Conservation (phyloP, 2,888 invertebrate species). For the Thalpophila matura region DNA sequence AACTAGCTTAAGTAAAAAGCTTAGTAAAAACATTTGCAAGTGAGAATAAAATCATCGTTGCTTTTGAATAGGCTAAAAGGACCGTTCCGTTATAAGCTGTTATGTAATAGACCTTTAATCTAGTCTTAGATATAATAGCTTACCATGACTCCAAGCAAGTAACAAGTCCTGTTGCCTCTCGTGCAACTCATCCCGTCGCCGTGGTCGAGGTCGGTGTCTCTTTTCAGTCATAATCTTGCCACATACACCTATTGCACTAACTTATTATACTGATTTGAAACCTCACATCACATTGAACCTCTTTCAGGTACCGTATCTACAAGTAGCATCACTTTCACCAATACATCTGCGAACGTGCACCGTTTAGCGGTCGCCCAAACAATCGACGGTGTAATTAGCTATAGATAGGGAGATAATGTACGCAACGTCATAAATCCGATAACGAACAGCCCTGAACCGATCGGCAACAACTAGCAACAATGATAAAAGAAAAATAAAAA, state of each 20-base stretch:
- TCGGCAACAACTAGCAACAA: conserved; percentile 65
- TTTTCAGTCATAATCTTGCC: conserved; percentile 79
- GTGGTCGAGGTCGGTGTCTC: conserved; percentile 79
- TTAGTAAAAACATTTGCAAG: too few species aligned
- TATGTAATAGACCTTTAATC: conserved; percentile 10
- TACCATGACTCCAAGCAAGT: conserved; percentile 85
- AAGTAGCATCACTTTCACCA: conserved; percentile 69
- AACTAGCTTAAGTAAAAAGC: too few species aligned
- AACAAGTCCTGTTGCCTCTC: conserved; percentile 85
- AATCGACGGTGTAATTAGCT: conserved; percentile 79
- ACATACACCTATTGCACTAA: conserved; percentile 61
- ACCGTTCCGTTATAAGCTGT: conserved; percentile 21
- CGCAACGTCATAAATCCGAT: conserved; percentile 83
- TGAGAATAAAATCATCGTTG: too few species aligned
- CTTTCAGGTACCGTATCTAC: conserved; percentile 50
- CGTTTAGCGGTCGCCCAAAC: conserved; percentile 75
- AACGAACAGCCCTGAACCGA: conserved; percentile 69
- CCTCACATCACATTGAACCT: conserved; percentile 76
- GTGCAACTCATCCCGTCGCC: conserved; percentile 82
- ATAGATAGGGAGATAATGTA: conserved; percentile 81
- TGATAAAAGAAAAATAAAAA: conserved; percentile 58
- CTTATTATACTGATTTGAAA: conserved; percentile 42
- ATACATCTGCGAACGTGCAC: conserved; percentile 81
- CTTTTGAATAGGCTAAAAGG: neutral
- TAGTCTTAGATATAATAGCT: conserved; percentile 65